Evolutionary conservation across 2,797 vertebrate genomes (phyloP), one percentile per base, ranked within the genome.

Genomic region (Antrozous pallidus): DNA sequence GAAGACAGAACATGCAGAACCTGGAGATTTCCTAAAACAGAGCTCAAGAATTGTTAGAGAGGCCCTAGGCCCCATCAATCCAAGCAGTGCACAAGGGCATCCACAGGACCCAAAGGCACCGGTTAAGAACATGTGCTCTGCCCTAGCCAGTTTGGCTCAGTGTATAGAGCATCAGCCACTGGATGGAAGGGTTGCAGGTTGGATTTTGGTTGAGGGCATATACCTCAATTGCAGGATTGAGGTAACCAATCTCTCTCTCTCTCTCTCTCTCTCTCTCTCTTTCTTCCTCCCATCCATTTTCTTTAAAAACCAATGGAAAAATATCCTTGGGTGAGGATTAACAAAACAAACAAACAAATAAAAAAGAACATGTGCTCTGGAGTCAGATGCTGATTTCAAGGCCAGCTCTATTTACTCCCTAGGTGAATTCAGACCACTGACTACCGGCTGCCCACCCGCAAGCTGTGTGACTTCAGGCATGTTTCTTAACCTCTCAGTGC

Each of bases 401-500:
- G 49, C 77, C 38, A 71, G 38, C 12, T 63, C 82, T 49, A 38
- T 26, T 26, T 24, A 28, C 24, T 65, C 16, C 77, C 70, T 69
- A 91, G 54, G 58, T 36, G 74, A 54, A 54, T 54, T 77, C 49
- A 54, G 74, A 77, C 47, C 28, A 28, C 70, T 16, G n/a, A 54
- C 47, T 16, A 54, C 49, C 74, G 54, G 49, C 12, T 54, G 13
- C n/a, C 47, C 18, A 51, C 74, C n/a, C n/a, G 7, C 20, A 77
- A 54, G n/a, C 22, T 80, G 2, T 49, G 63, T 92, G 47, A 69
- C 70, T 56, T 71, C 82, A 51, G 47, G 20, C 75, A 61, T 11
- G 16, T 82, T 86, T 61, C 70, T 61, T 91, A 91, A 95, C 28
- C 2, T 85, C 77, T 95, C 70, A 20, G 42, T 49, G 69, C 63